phyloP scores from a whole-genome alignment of 2,113 vertebrate genomes.

The Festucalex cinctus region DNA sequence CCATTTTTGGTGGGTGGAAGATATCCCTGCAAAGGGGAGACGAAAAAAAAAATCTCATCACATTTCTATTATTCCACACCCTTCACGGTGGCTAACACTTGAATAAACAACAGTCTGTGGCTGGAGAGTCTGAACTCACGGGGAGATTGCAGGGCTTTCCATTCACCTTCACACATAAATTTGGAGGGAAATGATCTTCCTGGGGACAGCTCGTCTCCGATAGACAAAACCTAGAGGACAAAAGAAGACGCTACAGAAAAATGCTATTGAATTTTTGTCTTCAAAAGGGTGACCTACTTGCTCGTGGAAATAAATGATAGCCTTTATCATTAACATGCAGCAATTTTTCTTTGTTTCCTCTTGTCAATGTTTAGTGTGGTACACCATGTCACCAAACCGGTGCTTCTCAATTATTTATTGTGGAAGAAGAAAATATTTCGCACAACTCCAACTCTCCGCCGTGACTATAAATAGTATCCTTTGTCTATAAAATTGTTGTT shows the following conservation, averaged over 20 bases:
- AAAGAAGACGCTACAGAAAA: slow-evolving; percentile 2
- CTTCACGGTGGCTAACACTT: background rate
- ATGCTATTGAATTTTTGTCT: background rate
- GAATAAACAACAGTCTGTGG: background rate
- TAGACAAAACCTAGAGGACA: slow-evolving; percentile 89
- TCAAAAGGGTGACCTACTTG: background rate
- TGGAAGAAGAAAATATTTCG: no score
- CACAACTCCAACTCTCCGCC: no score
- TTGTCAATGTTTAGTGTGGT: no score
- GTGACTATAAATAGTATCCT: no score
- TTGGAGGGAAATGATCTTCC: slow-evolving; percentile 98
- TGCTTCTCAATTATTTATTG: no score
- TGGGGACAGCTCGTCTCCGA: slow-evolving; percentile 99
- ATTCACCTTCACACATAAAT: slow-evolving; percentile 97
- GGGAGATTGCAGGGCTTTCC: slow-evolving; percentile 97
- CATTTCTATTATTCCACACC: background rate
- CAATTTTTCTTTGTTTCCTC: no score
- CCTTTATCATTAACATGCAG: no score
- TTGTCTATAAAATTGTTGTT: no score
- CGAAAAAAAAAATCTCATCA: background rate
- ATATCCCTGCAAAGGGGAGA: slow-evolving; percentile 78
- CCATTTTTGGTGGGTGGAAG: slow-evolving; percentile 99
- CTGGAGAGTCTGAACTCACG: slow-evolving; percentile 76
- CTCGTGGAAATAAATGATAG: no score
- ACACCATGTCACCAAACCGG: no score